phyloP scores from a whole-genome alignment of 2,797 vertebrate species.

The Arremon brunneinucha region DNA sequence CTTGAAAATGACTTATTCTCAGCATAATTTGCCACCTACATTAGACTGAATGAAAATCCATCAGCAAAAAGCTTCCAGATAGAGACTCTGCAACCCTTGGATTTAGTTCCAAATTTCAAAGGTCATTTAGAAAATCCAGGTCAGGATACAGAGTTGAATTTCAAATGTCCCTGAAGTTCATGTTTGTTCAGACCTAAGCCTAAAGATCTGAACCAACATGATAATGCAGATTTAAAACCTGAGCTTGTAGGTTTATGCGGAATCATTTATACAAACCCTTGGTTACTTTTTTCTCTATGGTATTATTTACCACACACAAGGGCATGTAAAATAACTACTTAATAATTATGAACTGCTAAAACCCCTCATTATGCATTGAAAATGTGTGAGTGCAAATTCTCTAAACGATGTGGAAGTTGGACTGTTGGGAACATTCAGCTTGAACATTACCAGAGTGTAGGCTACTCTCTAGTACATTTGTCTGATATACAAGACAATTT shows the following conservation, averaged over 20 bases:
- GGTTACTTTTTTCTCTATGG: conserved; percentile 24
- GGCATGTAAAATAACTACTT: conserved; percentile 48
- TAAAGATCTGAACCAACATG: conserved; percentile 20
- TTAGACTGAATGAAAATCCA: conserved; percentile 57
- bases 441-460: conserved; percentile 22
- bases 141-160: conserved; percentile 52
- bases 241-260: conserved; percentile 2
- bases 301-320: conserved; percentile 44
- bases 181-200: conserved; percentile 34
- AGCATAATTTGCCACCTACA: conserved; percentile 37
- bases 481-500: conserved; percentile 54
- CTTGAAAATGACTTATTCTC: conserved; percentile 41
- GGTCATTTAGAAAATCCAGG: conserved; percentile 45
- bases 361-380: conserved; percentile 13
- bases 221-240: conserved; percentile 33
- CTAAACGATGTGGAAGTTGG: conserved; percentile 11
- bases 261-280: conserved; percentile 14
- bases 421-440: conserved; percentile 24
- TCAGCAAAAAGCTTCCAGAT: conserved; percentile 37
- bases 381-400: conserved; percentile 14
- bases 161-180: conserved; percentile 49
- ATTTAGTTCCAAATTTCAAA: conserved; percentile 59
- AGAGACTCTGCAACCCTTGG: conserved; percentile 32
- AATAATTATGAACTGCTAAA: conserved; percentile 47
- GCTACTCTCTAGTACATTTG: conserved; percentile 42